Conservation (phyloP, 92 coral and sea anemone species). For the Pocillopora meandrina region DNA sequence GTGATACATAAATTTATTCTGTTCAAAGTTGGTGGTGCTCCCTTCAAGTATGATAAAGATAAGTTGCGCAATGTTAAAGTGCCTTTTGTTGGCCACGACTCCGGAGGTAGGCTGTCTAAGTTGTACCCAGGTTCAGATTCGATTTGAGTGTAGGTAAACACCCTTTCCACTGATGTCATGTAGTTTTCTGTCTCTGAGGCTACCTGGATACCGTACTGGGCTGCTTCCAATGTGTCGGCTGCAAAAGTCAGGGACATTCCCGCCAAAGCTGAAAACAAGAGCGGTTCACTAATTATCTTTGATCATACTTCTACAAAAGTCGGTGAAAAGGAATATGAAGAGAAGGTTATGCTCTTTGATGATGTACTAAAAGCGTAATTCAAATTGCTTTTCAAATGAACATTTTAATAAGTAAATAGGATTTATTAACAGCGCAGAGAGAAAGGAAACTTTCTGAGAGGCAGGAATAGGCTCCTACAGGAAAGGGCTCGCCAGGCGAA, state of each 20-base stretch:
- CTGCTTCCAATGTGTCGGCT: neutral
- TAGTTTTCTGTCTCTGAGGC: conserved; percentile 30
- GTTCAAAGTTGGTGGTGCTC: conserved; percentile 16
- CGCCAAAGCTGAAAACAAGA: conserved; percentile 43
- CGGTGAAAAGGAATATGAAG: no score
- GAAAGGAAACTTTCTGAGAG: no score
- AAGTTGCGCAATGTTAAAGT: conserved; percentile 2
- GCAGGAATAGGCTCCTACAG: no score
- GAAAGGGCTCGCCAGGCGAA: no score
- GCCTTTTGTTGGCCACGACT: conserved; percentile 9
- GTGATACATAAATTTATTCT: conserved; percentile 11
- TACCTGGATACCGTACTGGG: conserved; percentile 19
- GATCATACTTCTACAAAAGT: neutral
- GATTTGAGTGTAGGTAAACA: conserved; percentile 11
- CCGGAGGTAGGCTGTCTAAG: neutral
- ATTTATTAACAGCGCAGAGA: no score
- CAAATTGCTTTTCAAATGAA: no score
- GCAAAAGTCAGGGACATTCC: conserved; percentile 47
- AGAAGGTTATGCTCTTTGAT: no score
- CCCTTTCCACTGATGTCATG: conserved; percentile 43
- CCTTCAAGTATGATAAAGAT: conserved; percentile 22
- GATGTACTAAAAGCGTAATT: no score
- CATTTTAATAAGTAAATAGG: no score
- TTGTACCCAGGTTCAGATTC: conserved; percentile 9
- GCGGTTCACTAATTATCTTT: neutral